Evolutionary conservation across 2,888 invertebrate species (phyloP).

Genomic region (Micoletzkya japonica): DNA sequence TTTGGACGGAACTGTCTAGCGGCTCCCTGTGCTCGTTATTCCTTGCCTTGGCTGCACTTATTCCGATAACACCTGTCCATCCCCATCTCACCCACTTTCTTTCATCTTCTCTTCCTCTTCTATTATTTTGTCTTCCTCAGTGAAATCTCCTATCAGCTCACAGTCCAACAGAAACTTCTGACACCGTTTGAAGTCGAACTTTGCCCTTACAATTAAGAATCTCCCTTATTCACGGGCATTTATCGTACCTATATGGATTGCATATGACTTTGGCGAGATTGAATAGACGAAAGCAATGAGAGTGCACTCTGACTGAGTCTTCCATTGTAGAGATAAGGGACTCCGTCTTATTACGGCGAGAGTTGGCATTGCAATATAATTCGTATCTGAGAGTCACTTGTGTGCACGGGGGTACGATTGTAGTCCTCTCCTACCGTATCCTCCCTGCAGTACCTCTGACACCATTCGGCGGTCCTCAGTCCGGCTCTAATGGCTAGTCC

Average conservation of each 20-base stretch:
- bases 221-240: no score
- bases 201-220: neutral
- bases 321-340: slow-evolving; percentile 4
- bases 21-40: no score
- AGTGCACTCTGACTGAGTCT: slow-evolving; percentile 4
- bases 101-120: neutral
- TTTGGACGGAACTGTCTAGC: no score
- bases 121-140: slow-evolving; percentile 21
- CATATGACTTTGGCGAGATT: slow-evolving; percentile 24
- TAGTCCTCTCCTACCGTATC: neutral
- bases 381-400: slow-evolving; percentile 17
- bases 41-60: no score
- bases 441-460: slow-evolving; percentile 16
- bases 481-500: slow-evolving; percentile 6
- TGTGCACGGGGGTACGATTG: neutral
- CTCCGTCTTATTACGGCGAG: slow-evolving; percentile 2
- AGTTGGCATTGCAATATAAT: slow-evolving; percentile 18
- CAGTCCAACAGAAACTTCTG: slow-evolving; percentile 29
- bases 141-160: slow-evolving; percentile 20
- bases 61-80: no score
- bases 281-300: slow-evolving; percentile 12
- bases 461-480: slow-evolving; percentile 10
- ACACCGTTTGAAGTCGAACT: slow-evolving; percentile 25
- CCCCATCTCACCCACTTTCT: neutral
- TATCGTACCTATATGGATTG: slow-evolving; percentile 21